These are phyloP conservation scores for Holothuria glaberrima DNA, from an alignment of 35 echinoderm and acorn worm species.

Conservation along the genomic window DNA sequence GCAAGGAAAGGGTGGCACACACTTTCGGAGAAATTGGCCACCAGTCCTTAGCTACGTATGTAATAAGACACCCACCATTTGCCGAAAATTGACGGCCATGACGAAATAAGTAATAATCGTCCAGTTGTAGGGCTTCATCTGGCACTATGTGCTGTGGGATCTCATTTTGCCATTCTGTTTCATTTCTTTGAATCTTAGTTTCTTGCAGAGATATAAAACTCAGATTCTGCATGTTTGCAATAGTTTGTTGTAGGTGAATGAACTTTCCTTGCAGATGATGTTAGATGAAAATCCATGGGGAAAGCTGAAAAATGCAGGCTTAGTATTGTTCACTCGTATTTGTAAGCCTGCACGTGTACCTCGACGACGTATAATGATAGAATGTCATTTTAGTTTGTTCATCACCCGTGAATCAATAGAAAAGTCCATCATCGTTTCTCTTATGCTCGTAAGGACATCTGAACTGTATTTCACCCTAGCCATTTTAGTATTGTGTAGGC, in stretches of 20 bases:
- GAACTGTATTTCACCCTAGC: conserved; percentile 21
- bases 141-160: conserved; percentile 29
- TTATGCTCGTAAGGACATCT: neutral
- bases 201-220: conserved; percentile 15
- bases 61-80: neutral
- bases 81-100: conserved; percentile 29
- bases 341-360: neutral
- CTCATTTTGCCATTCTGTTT: too few relatives aligned
- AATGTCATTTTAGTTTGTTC: neutral
- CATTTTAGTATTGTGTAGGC: conserved; percentile 10
- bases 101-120: conserved; percentile 25
- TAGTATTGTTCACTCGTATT: neutral
- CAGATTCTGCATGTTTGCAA: conserved; percentile 12
- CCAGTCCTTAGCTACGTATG: neutral
- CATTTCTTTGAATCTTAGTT: conserved; percentile 8
- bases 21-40: too few relatives aligned
- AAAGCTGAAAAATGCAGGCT: too few relatives aligned
- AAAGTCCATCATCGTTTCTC: neutral
- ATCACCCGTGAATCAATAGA: conserved; percentile 7
- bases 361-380: neutral
- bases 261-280: conserved; percentile 27
- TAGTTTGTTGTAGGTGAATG: conserved; percentile 31
- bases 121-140: conserved; percentile 14
- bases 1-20: too few relatives aligned
- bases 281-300: neutral